Conservation (phyloP, 2,113 vertebrate genomes). For the Cephalopholis sonnerati region DNA sequence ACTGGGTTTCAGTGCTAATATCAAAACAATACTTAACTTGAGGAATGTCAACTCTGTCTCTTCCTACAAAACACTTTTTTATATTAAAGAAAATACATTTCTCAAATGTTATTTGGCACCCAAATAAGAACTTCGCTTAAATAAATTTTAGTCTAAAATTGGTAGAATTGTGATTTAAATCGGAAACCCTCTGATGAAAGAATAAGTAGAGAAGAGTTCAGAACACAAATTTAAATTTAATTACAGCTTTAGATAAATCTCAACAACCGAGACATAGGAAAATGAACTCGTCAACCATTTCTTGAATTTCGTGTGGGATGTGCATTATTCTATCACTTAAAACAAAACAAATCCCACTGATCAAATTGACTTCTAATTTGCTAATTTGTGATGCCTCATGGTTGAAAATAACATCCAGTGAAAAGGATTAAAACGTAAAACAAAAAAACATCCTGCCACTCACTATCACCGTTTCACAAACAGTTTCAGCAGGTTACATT, state of each 20-base stretch:
- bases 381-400: not conserved
- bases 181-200: not conserved
- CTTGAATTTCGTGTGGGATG: not conserved
- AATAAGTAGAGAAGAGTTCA: not conserved
- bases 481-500: constrained; percentile 1
- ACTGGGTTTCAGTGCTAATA: not conserved
- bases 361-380: not conserved
- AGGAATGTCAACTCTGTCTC: not conserved
- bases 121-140: not conserved
- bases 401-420: not conserved
- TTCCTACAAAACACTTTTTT: not conserved
- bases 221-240: not conserved
- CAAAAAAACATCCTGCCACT: not conserved
- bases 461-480: not conserved
- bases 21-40: not conserved
- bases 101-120: not conserved
- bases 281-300: not conserved
- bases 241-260: not conserved
- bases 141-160: not conserved
- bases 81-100: too few relatives aligned
- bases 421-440: not conserved
- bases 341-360: not conserved
- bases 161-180: not conserved
- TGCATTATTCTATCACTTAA: not conserved
- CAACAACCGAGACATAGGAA: not conserved